A percentile compares a stretch with the other conserved stretches of the same genome.
phyloP scores from a whole-genome alignment of 2,888 invertebrate genomes.

The Shargacucullia verbasci region DNA sequence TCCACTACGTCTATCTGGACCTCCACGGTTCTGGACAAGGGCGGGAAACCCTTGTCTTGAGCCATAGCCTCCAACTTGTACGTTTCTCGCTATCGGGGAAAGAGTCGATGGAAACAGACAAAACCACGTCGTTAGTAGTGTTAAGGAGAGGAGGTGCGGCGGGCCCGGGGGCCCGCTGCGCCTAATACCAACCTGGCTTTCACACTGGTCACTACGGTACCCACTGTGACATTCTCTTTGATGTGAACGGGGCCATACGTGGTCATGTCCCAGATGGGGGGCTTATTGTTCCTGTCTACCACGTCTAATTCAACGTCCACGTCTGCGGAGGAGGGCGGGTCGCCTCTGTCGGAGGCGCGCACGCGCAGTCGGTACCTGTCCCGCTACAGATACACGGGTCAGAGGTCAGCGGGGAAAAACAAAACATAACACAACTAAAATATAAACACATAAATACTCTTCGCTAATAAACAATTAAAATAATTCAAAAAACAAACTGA shows the following conservation, averaged over 20 bases:
- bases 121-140: constrained; percentile 91
- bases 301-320: constrained; percentile 99
- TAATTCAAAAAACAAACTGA: constrained; percentile 78
- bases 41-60: constrained; percentile 98
- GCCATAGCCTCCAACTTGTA: constrained; percentile 99
- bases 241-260: constrained; percentile 99
- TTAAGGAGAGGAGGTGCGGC: constrained; percentile 87
- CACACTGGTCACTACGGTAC: constrained; percentile 99
- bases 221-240: constrained; percentile 99
- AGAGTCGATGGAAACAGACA: constrained; percentile 91
- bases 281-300: constrained; percentile 99
- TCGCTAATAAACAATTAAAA: constrained; percentile 85
- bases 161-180: constrained; percentile 86
- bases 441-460: constrained; percentile 86
- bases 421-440: constrained; percentile 90
- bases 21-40: constrained; percentile 98
- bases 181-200: constrained; percentile 98
- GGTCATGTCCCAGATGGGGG: constrained; percentile 98
- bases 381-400: constrained; percentile 95
- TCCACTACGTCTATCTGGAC: constrained; percentile 99
- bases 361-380: constrained; percentile 99
- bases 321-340: constrained; percentile 97
- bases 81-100: constrained; percentile 96
- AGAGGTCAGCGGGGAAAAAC: constrained; percentile 92
- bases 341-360: constrained; percentile 98